Conservation (phyloP, 2,888 invertebrate species). For the Rhamphomyia laevipes region DNA sequence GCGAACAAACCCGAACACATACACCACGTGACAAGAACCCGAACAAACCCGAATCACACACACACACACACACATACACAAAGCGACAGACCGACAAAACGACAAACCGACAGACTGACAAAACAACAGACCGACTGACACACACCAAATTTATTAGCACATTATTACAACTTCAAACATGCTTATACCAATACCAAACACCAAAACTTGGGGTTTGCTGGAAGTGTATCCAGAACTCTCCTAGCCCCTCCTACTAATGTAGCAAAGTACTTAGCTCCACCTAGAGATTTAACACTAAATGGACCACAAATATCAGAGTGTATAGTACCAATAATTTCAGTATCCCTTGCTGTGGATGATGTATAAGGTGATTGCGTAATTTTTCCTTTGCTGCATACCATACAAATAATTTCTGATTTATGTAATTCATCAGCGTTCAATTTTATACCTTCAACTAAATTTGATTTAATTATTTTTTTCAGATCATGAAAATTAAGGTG, state of each 20-base stretch:
- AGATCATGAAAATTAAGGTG: background rate
- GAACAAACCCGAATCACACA: too few species aligned
- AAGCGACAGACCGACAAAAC: too few species aligned
- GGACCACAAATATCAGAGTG: constrained; percentile 6
- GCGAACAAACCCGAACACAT: too few species aligned
- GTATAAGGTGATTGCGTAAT: background rate
- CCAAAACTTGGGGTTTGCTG: too few species aligned
- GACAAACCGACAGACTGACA: too few species aligned
- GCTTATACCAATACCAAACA: too few species aligned
- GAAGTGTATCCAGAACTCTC: too few species aligned
- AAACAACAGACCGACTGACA: too few species aligned
- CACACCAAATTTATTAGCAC: too few species aligned
- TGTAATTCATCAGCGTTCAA: background rate
- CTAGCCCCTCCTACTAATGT: constrained; percentile 6
- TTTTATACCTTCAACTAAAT: background rate
- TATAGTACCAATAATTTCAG: background rate
- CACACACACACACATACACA: too few species aligned
- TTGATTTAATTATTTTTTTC: background rate
- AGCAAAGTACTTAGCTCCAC: constrained; percentile 2
- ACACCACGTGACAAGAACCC: too few species aligned
- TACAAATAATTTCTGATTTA: background rate
- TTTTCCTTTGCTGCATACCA: constrained; percentile 4
- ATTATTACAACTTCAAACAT: too few species aligned
- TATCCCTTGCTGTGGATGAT: background rate
- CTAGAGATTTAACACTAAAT: background rate